Percentiles rank a stretch among this genome's conserved stretches.
Evolutionary conservation across 2,797 vertebrate genomes (phyloP).

Genomic region (Aldrovandia affinis): DNA sequence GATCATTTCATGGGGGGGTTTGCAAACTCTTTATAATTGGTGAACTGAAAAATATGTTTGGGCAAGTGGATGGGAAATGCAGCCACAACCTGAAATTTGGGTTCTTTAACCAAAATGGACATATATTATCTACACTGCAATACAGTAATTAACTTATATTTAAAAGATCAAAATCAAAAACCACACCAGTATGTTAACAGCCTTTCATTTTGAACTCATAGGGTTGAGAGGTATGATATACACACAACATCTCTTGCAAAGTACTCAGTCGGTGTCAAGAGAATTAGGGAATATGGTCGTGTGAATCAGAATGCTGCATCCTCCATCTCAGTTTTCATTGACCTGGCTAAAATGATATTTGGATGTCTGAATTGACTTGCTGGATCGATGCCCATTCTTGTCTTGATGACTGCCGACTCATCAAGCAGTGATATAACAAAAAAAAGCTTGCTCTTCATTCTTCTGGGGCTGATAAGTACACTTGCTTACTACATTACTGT

Average conservation of each 20-base stretch:
- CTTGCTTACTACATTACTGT: slow-evolving; percentile 41
- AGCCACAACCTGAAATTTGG: slow-evolving; percentile 3
- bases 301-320: slow-evolving; percentile 45
- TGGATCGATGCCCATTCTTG: slow-evolving; percentile 34
- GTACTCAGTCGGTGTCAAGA: slow-evolving; percentile 19
- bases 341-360: slow-evolving; percentile 32
- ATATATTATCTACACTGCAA: slow-evolving; percentile 3
- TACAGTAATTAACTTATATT: background rate
- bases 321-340: slow-evolving; percentile 41
- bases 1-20: background rate
- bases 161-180: no score
- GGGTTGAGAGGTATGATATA: slow-evolving; percentile 61
- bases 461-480: slow-evolving; percentile 24
- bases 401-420: slow-evolving; percentile 52
- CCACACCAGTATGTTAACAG: background rate
- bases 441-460: slow-evolving; percentile 47
- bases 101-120: background rate
- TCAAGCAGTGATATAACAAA: slow-evolving; percentile 33
- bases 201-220: slow-evolving; percentile 8
- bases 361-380: slow-evolving; percentile 35
- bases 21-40: background rate
- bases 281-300: slow-evolving; percentile 37
- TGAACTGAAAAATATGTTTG: background rate
- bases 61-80: slow-evolving; percentile 6
- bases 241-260: slow-evolving; percentile 26